Evolutionary conservation across 2,888 invertebrate species (phyloP).

Genomic region (Plagiodera versicolora): DNA sequence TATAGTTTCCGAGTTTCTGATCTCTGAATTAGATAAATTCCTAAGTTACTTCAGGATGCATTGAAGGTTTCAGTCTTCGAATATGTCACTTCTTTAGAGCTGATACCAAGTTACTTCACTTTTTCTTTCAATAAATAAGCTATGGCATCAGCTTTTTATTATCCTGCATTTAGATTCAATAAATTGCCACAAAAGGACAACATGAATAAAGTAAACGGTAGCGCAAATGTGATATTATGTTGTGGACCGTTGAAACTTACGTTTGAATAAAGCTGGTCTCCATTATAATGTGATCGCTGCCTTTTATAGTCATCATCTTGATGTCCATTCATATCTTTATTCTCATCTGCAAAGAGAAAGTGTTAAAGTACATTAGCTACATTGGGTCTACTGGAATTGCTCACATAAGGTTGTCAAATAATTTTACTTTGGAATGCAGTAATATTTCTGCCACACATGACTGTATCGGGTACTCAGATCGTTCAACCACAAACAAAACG

Average conservation of each 20-base stretch:
- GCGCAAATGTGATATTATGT: not conserved
- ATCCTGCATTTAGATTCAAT: not conserved
- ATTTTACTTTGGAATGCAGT: not conserved
- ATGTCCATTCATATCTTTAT: slow-evolving; percentile 85
- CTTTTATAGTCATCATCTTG: slow-evolving; percentile 86
- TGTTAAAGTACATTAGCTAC: not conserved
- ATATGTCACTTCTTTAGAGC: too few relatives aligned
- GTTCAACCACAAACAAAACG: too few relatives aligned
- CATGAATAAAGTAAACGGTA: not conserved
- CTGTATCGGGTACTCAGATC: too few relatives aligned
- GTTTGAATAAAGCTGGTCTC: slow-evolving; percentile 87
- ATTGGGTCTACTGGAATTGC: not conserved
- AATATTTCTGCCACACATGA: too few relatives aligned
- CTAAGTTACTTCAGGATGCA: too few relatives aligned
- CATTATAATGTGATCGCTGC: slow-evolving; percentile 85
- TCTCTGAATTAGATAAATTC: too few relatives aligned
- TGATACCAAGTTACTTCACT: too few relatives aligned
- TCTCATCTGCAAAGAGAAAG: slow-evolving; percentile 68
- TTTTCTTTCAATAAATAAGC: too few relatives aligned
- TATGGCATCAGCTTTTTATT: not conserved
- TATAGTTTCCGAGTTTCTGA: too few relatives aligned
- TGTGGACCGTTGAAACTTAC: slow-evolving; percentile 61
- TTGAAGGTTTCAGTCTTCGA: too few relatives aligned
- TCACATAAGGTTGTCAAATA: not conserved
- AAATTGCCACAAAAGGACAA: not conserved